Evolutionary conservation across 2,888 invertebrate species (phyloP), one percentile per base, ranked within the genome.

Genomic region (Ligdia adustata): DNA sequence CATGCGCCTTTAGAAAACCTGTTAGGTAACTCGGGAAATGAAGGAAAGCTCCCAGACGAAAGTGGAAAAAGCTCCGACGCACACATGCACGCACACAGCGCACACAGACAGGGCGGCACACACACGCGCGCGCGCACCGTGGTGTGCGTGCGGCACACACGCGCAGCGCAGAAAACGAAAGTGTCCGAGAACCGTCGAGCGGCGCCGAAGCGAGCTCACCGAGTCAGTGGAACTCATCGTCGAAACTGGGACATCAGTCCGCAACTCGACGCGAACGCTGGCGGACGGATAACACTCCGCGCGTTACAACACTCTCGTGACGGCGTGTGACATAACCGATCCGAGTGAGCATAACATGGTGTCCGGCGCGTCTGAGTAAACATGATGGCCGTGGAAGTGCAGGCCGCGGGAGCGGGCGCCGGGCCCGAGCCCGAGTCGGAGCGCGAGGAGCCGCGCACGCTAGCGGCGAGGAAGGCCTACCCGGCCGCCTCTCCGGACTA

Each of bases 211-310:
- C 84, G 79, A 74, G 85, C 89, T 87, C 82, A 88, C 90, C 82
- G 79, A 91, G 88, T 87, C 86, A 85, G 89, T 90, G 71, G 87
- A 90, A 90, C 89, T 90, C 87, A 81, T 79, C 85, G 86, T 71
- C 79, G 87, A 91, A 92, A 92, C 91, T 93, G 92, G 92, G 92
- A 92, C 92, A 92, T 92, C 92, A 91, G 92, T 92, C 87, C 83
- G 91, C 86, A 84, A 80, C 75, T 77, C 82, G 84, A 85, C 82
- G 90, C 89, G 86, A 84, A 68, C 76, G 81, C 75, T 73, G 79
- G 72, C 79, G 86, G 89, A 88, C 87, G 79, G 6, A 7, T n/a
- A n/a, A n/a, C n/a, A n/a, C n/a, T n/a, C 73, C 75, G 70, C 72
- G 72, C 79, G 69, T 64, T 48, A 50, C 65, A 53, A 69, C 75